Evolutionary conservation across 2,113 vertebrate genomes (phyloP).

Genomic region (Spheniscus mendiculus): DNA sequence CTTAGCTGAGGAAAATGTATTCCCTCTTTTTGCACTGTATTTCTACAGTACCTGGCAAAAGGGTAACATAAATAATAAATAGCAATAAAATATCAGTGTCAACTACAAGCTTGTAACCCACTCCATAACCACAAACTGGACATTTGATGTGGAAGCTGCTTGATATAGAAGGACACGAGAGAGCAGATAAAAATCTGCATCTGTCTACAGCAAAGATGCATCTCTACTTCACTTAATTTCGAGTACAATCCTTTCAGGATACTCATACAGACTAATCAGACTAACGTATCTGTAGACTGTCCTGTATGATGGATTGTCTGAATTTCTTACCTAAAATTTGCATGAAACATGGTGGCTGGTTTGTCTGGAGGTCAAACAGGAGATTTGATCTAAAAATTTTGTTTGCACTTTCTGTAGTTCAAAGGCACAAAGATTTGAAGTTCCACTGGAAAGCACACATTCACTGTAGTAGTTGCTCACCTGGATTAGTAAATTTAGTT

Average conservation of each 20-base stretch:
- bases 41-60: not conserved
- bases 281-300: not conserved
- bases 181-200: conserved; percentile 15
- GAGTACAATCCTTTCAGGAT: not conserved
- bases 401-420: not conserved
- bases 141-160: not conserved
- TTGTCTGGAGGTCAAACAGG: conserved; percentile 1
- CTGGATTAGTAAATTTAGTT: not conserved
- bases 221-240: not conserved
- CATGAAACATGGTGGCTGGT: not conserved
- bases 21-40: not conserved
- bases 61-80: not conserved
- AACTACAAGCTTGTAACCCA: not conserved
- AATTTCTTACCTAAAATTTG: not conserved
- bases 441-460: not conserved
- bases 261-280: not conserved
- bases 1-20: not conserved
- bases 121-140: not conserved
- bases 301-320: not conserved
- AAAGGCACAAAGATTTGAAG: not conserved
- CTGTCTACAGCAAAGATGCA: not conserved
- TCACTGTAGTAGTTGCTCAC: not conserved
- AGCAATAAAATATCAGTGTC: not conserved
- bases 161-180: not conserved
- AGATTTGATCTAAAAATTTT: not conserved